Evolutionary conservation across 2,888 invertebrate species (phyloP), one percentile per base, ranked within the genome.

Genomic region (Rhagonycha fulva): DNA sequence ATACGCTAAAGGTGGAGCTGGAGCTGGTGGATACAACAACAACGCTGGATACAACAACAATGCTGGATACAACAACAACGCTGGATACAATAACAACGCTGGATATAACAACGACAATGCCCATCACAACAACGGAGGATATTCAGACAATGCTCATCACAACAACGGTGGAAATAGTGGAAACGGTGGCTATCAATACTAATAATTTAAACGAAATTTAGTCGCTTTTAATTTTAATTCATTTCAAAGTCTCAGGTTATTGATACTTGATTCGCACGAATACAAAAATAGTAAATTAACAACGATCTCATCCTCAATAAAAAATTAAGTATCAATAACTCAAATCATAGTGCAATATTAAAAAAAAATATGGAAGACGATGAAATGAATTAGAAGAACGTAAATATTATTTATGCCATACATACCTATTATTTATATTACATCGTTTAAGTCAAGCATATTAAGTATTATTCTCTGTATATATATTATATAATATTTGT

Each of bases 21-120:
- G 77, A 14, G 74, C 72, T n/a, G 88, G 88, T 10, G 83, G 84
- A 14, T 80, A 79, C 63, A 81, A 81, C 23, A 78, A 78, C 12
- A 78, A n/a, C n/a, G 80, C 71, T 12, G 80, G 80, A 47, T 78
- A 75, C 47, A 63, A n/a, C 23, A 63, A 63, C 14, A n/a, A n/a
- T n/a, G 80, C 71, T 12, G 80, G 80, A 47, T 78, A 75, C 47
- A 63, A n/a, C 23, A 63, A 63, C 14, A n/a, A n/a, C n/a, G n/a
- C n/a, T n/a, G n/a, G n/a, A n/a, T n/a, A n/a, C n/a, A n/a, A n/a
- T n/a, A n/a, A n/a, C n/a, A n/a, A n/a, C n/a, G n/a, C n/a, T n/a
- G n/a, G n/a, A n/a, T n/a, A n/a, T n/a, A n/a, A n/a, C n/a, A n/a
- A n/a, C n/a, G n/a, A n/a, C n/a, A n/a, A n/a, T n/a, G n/a, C n/a